Evolutionary conservation across 1,140 invertebrate species (phyloP).

Genomic region (Drosophila nigromelanica): DNA sequence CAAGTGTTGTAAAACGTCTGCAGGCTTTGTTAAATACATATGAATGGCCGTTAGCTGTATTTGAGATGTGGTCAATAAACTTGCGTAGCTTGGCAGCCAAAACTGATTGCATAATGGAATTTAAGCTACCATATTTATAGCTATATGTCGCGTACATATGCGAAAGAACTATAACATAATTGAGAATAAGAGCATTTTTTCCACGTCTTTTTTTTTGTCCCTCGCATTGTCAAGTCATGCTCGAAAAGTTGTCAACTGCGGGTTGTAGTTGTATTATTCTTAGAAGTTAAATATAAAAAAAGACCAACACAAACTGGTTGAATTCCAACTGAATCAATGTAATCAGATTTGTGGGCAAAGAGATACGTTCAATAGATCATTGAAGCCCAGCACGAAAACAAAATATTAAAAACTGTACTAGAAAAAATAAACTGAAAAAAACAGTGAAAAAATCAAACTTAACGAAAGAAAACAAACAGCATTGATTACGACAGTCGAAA

Average conservation of each 20-base stretch:
- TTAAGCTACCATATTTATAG: slow-evolving; percentile 58
- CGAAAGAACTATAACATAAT: slow-evolving; percentile 76
- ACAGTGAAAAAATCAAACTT: slow-evolving; percentile 2
- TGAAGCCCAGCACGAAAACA: slow-evolving; percentile 13
- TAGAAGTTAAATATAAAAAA: slow-evolving; percentile 39
- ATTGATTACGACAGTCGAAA: slow-evolving; percentile 45
- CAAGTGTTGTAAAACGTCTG: slow-evolving; percentile 22
- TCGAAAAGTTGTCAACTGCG: slow-evolving; percentile 72
- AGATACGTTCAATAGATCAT: slow-evolving; percentile 17
- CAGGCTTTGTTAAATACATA: neutral
- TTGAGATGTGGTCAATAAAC: slow-evolving; percentile 70
- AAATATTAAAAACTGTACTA: slow-evolving; percentile 36
- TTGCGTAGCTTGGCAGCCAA: slow-evolving; percentile 75
- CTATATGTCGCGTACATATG: slow-evolving; percentile 7
- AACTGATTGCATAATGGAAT: slow-evolving; percentile 78
- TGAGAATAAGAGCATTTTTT: slow-evolving; percentile 81
- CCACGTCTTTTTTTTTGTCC: neutral
- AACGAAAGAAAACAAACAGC: slow-evolving; percentile 56
- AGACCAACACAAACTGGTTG: slow-evolving; percentile 57
- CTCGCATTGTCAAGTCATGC: slow-evolving; percentile 63
- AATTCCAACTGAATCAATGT: slow-evolving; percentile 69
- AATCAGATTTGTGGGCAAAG: slow-evolving; percentile 71
- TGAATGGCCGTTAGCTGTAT: slow-evolving; percentile 31
- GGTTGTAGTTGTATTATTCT: slow-evolving; percentile 37
- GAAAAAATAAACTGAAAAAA: neutral